These are phyloP conservation scores for Rhegmatorhina hoffmannsi DNA, from an alignment of 2,113 vertebrate genomes.

Conservation along the genomic window DNA sequence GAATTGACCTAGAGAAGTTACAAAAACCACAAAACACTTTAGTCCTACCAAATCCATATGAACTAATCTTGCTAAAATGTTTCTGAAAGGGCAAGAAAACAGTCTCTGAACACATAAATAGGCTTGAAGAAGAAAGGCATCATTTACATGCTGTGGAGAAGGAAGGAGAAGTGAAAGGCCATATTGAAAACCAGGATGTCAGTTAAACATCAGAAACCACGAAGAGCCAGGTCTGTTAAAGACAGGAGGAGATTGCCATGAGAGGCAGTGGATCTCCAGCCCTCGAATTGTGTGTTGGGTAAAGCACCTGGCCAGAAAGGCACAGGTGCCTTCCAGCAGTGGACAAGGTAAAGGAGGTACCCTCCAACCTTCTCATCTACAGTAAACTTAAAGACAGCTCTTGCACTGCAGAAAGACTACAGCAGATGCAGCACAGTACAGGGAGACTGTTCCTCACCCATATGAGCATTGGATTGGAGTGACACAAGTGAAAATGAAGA, in stretches of 20 bases:
- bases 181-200: background rate
- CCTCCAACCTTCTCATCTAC: background rate
- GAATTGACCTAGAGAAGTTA: background rate
- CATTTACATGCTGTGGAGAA: background rate
- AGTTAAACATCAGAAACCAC: background rate
- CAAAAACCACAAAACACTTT: background rate
- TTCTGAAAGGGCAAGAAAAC: background rate
- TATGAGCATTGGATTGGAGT: accelerated
- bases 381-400: background rate
- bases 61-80: background rate
- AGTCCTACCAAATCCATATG: background rate
- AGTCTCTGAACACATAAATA: background rate
- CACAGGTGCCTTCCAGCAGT: background rate
- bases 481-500: background rate
- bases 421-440: background rate
- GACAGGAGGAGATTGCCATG: background rate
- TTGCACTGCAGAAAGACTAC: background rate
- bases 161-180: background rate
- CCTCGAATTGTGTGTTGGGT: accelerated
- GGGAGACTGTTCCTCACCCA: accelerated
- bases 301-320: background rate
- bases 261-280: background rate
- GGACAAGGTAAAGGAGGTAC: accelerated
- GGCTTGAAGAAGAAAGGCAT: background rate
- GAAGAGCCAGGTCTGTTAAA: background rate